These are phyloP conservation scores for Anniella stebbinsi DNA, from an alignment of 2,797 vertebrate genomes.

Conservation along the genomic window DNA sequence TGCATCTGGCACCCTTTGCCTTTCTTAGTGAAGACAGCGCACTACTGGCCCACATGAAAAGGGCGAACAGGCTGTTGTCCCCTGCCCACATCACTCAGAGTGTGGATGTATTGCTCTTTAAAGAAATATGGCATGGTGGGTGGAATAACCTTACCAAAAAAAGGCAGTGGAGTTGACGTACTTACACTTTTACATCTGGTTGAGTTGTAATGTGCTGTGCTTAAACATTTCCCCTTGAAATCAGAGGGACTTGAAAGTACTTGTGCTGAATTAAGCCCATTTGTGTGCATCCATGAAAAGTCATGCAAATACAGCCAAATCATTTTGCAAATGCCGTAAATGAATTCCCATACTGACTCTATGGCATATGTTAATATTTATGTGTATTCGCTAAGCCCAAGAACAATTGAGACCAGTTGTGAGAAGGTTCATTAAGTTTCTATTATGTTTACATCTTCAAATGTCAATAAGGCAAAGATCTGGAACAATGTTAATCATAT, in stretches of 20 bases:
- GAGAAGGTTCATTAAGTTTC: slow-evolving; percentile 21
- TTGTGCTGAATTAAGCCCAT: background rate
- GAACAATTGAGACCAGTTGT: background rate
- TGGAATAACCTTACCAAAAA: background rate
- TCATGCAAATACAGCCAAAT: background rate
- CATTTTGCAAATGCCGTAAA: background rate
- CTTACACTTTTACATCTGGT: background rate
- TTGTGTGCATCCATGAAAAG: background rate
- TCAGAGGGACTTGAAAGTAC: background rate
- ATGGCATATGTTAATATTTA: slow-evolving; percentile 3
- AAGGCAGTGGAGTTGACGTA: background rate
- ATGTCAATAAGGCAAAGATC: slow-evolving; percentile 37
- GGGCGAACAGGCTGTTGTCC: background rate
- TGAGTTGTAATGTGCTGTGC: background rate
- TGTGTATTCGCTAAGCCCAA: slow-evolving; percentile 9
- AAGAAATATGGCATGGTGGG: background rate
- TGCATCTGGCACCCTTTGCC: background rate
- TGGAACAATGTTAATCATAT: slow-evolving; percentile 26
- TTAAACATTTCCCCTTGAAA: background rate
- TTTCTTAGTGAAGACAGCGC: background rate
- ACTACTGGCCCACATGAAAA: background rate
- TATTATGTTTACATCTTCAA: slow-evolving; percentile 20
- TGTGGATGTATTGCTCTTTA: background rate
- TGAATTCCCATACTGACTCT: background rate
- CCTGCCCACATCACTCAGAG: background rate